These are phyloP conservation scores for Eriocheir sinensis DNA, from an alignment of 1,140 invertebrate species.

Conservation along the genomic window DNA sequence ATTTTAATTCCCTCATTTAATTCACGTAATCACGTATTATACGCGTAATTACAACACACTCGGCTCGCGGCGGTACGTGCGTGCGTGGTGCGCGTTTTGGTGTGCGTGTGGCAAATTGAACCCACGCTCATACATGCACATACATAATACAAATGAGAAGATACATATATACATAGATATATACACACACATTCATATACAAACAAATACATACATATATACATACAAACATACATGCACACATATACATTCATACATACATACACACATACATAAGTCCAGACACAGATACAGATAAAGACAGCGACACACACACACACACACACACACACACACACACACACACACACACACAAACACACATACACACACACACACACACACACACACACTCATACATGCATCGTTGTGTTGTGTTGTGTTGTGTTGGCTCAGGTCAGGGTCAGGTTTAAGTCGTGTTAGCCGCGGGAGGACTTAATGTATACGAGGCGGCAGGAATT, in stretches of 20 bases:
- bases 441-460: too few species aligned
- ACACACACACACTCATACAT: too few species aligned
- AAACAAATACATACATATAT: background rate
- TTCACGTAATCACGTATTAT: background rate
- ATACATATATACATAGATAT: background rate
- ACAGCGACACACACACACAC: too few species aligned
- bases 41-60: background rate
- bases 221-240: background rate
- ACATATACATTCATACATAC: constrained; percentile 9
- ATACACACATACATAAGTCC: constrained; percentile 13
- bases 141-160: background rate
- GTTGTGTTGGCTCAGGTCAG: too few species aligned
- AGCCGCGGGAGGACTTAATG: background rate
- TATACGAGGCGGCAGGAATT: background rate
- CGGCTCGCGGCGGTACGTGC: too few species aligned
- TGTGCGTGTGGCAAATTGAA: background rate
- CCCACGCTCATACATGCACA: background rate
- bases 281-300: too few species aligned
- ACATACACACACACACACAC: too few species aligned
- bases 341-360: too few species aligned
- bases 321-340: too few species aligned
- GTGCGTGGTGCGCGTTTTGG: too few species aligned
- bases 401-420: too few species aligned
- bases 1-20: background rate
- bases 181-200: background rate